phyloP scores from a whole-genome alignment of 2,888 invertebrate species.

The Hyppa rectilinea region DNA sequence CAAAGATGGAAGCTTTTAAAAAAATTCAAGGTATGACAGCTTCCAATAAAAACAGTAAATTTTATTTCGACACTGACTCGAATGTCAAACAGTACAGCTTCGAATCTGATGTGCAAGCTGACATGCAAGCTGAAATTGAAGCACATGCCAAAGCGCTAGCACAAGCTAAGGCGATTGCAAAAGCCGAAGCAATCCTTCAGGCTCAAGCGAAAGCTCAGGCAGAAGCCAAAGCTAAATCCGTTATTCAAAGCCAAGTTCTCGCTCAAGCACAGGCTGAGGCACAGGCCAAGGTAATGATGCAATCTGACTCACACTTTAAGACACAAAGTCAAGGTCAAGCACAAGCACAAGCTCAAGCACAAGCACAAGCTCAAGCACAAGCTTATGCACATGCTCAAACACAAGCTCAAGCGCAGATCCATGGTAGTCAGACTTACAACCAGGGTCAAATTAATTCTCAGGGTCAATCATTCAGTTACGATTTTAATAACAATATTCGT shows the following conservation, averaged over 20 bases:
- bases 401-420: not conserved
- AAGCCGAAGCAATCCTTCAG: not conserved
- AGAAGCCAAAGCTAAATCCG: not conserved
- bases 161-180: not conserved
- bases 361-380: not conserved
- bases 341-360: not conserved
- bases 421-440: not conserved
- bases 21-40: not conserved
- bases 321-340: not conserved
- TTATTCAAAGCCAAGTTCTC: conserved; percentile 1
- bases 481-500: not conserved
- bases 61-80: not conserved
- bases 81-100: conserved; percentile 18
- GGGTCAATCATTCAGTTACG: not conserved
- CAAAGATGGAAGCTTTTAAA: conserved; percentile 3
- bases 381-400: not conserved
- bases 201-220: conserved; percentile 5
- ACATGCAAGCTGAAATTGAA: conserved; percentile 4
- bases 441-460: conserved; percentile 17
- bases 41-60: not conserved
- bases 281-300: conserved; percentile 1
- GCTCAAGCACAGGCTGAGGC: conserved; percentile 1
- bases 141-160: conserved; percentile 15
- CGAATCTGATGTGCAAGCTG: not conserved
- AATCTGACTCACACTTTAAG: not conserved